A percentile compares a stretch with the other conserved stretches of the same genome.
Evolutionary conservation across 1,140 invertebrate species (phyloP).

Genomic region (Drosophila pseudoananassae): DNA sequence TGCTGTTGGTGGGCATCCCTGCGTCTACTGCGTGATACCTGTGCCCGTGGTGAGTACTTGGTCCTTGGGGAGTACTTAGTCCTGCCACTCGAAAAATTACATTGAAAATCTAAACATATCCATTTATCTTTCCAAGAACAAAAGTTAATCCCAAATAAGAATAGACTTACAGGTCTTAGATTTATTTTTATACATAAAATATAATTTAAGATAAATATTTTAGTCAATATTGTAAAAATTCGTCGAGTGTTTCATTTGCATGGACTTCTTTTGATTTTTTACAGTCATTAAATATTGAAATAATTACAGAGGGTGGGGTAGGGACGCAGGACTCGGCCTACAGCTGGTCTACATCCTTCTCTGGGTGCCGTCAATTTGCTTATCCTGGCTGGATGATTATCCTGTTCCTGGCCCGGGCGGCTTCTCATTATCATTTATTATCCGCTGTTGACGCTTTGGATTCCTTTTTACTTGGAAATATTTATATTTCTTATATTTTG

Average conservation of each 20-base stretch:
- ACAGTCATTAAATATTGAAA: conserved; percentile 74
- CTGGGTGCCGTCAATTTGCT: conserved; percentile 23
- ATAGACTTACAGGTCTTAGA: not conserved
- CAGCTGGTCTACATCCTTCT: conserved; percentile 34
- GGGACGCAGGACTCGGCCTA: conserved; percentile 5
- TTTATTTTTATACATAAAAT: not conserved
- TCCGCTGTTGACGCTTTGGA: conserved; percentile 50
- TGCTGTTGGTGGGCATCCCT: conserved; percentile 81
- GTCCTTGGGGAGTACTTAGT: conserved; percentile 6
- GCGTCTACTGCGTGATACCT: conserved; percentile 82
- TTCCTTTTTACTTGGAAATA: conserved; percentile 30
- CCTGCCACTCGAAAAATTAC: not conserved
- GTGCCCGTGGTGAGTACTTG: conserved; percentile 77
- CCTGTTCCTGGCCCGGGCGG: conserved; percentile 36
- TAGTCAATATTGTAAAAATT: not conserved
- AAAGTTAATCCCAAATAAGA: not conserved
- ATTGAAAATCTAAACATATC: not conserved
- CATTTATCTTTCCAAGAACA: not conserved
- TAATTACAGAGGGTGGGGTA: conserved; percentile 45
- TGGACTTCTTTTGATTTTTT: conserved; percentile 39
- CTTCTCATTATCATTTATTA: conserved; percentile 71
- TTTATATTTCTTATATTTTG: conserved; percentile 25
- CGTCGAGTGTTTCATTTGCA: conserved; percentile 41
- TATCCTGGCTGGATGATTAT: conserved; percentile 32
- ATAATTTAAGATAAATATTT: not conserved